A percentile compares a stretch with the other conserved stretches of the same genome.
Evolutionary conservation across 37 sponge, comb jelly and placozoan species (phyloP).

Genomic region (Tethya wilhelma): DNA sequence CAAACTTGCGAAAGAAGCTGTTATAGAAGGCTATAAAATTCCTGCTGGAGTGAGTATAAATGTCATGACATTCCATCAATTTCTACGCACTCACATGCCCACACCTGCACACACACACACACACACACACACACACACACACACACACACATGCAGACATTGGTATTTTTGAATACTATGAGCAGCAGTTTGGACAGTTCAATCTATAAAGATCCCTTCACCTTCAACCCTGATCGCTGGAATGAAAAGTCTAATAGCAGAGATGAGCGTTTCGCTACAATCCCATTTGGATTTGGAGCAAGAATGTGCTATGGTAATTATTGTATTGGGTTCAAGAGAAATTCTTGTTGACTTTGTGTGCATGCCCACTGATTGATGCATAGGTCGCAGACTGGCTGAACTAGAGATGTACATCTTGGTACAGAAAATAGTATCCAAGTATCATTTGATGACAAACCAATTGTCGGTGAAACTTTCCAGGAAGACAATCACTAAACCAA

Average conservation of each 20-base stretch:
- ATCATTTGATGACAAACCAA: too few species aligned
- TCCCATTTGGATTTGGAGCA: slow-evolving; percentile 62
- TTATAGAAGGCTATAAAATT: slow-evolving; percentile 27
- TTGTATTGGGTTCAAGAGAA: too few species aligned
- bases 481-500: too few species aligned
- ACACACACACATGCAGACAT: slow-evolving; percentile 3
- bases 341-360: too few species aligned
- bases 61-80: neutral
- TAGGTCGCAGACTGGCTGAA: too few species aligned
- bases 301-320: slow-evolving; percentile 47
- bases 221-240: slow-evolving; percentile 59
- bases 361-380: too few species aligned
- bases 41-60: slow-evolving; percentile 27
- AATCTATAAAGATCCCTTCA: slow-evolving; percentile 20
- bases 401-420: too few species aligned
- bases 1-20: slow-evolving; percentile 1
- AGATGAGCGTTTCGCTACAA: slow-evolving; percentile 15
- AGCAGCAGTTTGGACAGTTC: slow-evolving; percentile 24
- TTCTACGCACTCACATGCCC: neutral
- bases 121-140: neutral
- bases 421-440: too few species aligned
- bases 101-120: too few species aligned
- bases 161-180: neutral
- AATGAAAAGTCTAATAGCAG: neutral
- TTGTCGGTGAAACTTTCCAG: too few species aligned